Evolutionary conservation across 2,888 invertebrate species (phyloP), one percentile per base, ranked within the genome.

Genomic region (Hermodice carunculata): DNA sequence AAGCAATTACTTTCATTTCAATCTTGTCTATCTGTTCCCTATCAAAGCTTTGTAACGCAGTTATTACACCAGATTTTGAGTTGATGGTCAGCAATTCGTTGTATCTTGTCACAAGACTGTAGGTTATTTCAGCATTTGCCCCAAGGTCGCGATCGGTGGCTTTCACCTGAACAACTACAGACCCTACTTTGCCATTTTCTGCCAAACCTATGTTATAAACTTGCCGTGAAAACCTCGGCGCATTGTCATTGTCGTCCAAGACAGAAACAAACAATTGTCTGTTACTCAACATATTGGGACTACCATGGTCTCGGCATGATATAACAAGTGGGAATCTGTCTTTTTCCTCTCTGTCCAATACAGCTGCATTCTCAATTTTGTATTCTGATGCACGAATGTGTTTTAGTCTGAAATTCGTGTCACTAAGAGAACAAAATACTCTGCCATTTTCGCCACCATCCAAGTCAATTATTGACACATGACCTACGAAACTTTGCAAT

Each of bases 401-500:
- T n/a, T n/a, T n/a, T 34, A 82, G 69, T 51, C 56, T 70, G 51
- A 80, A 82, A 37, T 75, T 67, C 19, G 71, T 61, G 44, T 75
- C 76, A 22, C 72, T 49, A 28, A 80, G 48, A 29, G 62, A 63
- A 63, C 81, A 82, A 3, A 64, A 58, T 2, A 80, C 73, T 42
- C 67, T 61, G 0, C 80, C 80, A 69, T 79, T 80, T 22, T 67
- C 65, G 1, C 78, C 78, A 60, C 73, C 70, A 61, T 61, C 61
- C 1, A 24, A 26, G 28, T 61, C 61, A 26, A 46, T 48, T 24
- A 51, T 44, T 3, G 61, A 37, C 24, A 61, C 44, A 37, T 53
- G 54, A 24, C 44, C 61, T 2, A 58, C 58, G 22, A 58, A 58
- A 24, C 54, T 54, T 28, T 52, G 43, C 11, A 46, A 29, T n/a